A percentile compares a stretch with the other conserved stretches of the same genome.
Evolutionary conservation across 1,140 invertebrate genomes (phyloP).

Genomic region (Tetramorium simillimum): DNA sequence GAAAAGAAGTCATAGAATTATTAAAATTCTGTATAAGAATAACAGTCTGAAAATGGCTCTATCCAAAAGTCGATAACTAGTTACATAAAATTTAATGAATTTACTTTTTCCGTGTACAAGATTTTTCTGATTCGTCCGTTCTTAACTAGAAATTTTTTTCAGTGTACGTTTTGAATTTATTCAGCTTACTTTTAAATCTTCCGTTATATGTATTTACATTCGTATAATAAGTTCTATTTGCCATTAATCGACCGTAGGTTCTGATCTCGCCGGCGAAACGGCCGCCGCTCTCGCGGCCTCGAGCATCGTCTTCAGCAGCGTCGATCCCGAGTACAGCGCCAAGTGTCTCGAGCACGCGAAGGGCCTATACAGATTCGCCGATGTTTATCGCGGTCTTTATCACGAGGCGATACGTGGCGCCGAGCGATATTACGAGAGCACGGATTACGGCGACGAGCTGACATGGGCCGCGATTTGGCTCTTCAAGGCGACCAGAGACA

Average conservation of each 20-base stretch:
- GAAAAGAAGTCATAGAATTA: too few species aligned
- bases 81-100: too few species aligned
- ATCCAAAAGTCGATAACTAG: too few species aligned
- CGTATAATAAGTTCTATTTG: neutral
- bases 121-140: too few species aligned
- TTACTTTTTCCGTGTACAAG: too few species aligned
- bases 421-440: constrained; percentile 86
- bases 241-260: constrained; percentile 80
- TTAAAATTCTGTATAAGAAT: too few species aligned
- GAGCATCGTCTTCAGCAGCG: constrained; percentile 84
- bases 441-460: constrained; percentile 88
- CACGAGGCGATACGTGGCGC: constrained; percentile 86
- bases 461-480: constrained; percentile 89
- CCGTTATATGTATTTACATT: neutral
- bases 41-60: too few species aligned
- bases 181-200: neutral
- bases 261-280: constrained; percentile 88
- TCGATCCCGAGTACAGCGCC: constrained; percentile 85
- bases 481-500: constrained; percentile 87
- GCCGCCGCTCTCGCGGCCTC: constrained; percentile 87
- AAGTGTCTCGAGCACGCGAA: constrained; percentile 85
- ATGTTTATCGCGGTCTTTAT: constrained; percentile 86
- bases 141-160: too few species aligned
- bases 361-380: constrained; percentile 88
- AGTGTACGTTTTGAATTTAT: neutral